phyloP scores from a whole-genome alignment of 2,888 invertebrate species.

The Slavum lentiscoides region DNA sequence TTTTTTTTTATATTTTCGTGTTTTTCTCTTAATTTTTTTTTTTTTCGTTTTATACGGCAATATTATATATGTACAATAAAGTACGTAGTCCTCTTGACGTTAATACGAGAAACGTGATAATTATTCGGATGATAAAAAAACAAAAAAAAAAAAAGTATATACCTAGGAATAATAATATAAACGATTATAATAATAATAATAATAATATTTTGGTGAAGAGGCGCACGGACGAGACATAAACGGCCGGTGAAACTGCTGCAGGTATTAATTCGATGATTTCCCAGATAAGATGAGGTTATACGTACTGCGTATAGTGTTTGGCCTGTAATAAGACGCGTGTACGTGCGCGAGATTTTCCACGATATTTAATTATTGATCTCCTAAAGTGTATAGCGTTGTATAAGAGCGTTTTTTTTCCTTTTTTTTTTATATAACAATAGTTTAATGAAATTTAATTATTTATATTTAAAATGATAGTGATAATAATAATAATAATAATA shows the following conservation, averaged over 20 bases:
- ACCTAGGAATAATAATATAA: too few species aligned
- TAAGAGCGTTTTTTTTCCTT: too few species aligned
- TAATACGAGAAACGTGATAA: background rate
- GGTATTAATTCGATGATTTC: conserved; percentile 1
- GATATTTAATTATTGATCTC: conserved; percentile 3
- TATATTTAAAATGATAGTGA: too few species aligned
- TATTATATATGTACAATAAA: background rate
- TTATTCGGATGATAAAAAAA: background rate
- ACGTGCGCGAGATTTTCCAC: background rate
- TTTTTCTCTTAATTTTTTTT: background rate
- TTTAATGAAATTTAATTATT: too few species aligned
- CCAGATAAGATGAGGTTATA: background rate
- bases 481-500: too few species aligned
- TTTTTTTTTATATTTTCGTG: too few species aligned
- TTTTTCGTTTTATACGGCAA: background rate
- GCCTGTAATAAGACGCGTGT: too few species aligned
- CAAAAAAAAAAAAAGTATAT: background rate
- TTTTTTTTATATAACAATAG: too few species aligned
- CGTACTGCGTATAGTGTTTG: too few species aligned
- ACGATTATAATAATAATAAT: background rate
- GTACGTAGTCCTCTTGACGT: background rate
- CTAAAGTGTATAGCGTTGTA: background rate
- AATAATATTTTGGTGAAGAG: background rate
- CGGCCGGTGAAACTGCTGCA: background rate
- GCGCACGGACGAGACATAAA: background rate